Conservation (phyloP, 2,888 invertebrate species). For the Corbicula japonica region DNA sequence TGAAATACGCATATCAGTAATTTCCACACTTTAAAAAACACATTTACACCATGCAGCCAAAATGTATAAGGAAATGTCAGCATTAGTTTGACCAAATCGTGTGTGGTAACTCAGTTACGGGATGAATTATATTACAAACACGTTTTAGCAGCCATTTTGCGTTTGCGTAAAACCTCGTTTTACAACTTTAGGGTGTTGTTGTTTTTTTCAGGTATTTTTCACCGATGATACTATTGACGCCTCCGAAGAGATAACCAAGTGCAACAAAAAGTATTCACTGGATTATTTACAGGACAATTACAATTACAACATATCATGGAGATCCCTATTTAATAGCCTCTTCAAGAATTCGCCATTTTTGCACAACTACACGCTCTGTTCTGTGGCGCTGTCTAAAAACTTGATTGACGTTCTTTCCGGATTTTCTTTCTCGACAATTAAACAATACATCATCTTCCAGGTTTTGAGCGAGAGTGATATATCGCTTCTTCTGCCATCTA, state of each 20-base stretch:
- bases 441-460: constrained; percentile 71
- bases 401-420: constrained; percentile 50
- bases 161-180: too few relatives aligned
- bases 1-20: too few relatives aligned
- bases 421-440: constrained; percentile 53
- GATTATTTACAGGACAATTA: constrained; percentile 51
- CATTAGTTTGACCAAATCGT: too few relatives aligned
- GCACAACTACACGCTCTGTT: constrained; percentile 55
- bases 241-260: constrained; percentile 36
- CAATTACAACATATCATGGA: constrained; percentile 61
- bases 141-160: too few relatives aligned
- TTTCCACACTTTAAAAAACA: too few relatives aligned
- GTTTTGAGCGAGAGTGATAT: constrained; percentile 71
- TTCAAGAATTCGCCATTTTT: constrained; percentile 21
- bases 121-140: too few relatives aligned
- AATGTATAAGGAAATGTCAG: too few relatives aligned
- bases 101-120: too few relatives aligned
- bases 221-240: constrained; percentile 43
- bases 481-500: constrained; percentile 60
- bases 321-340: constrained; percentile 24
- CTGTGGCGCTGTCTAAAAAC: constrained; percentile 37
- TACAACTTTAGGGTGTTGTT: too few relatives aligned
- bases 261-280: constrained; percentile 28
- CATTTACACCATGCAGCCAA: too few relatives aligned
- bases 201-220: constrained; percentile 51